Evolutionary conservation across 30 jellyfish, hydroid and myxozoan species (phyloP).

Genomic region (Cassiopea xamachana): DNA sequence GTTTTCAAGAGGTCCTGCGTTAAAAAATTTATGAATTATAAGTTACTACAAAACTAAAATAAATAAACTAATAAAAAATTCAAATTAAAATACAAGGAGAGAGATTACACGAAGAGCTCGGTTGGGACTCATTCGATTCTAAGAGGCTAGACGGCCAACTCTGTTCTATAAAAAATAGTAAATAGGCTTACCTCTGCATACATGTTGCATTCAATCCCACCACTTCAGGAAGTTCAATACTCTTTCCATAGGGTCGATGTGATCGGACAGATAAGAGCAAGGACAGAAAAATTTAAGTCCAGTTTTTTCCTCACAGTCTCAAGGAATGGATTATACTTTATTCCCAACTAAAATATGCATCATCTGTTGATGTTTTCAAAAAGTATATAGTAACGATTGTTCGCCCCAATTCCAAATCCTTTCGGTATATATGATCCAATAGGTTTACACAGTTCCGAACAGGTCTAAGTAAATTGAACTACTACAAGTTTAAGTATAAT

Average conservation of each 20-base stretch:
- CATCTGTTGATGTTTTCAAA: slow-evolving; percentile 29
- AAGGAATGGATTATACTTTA: not conserved
- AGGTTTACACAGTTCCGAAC: not conserved
- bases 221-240: not conserved
- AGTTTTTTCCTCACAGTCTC: slow-evolving; percentile 21
- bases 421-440: not conserved
- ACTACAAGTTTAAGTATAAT: not conserved
- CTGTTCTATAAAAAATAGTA: slow-evolving; percentile 4
- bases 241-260: not conserved
- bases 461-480: not conserved
- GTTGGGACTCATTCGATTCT: not conserved
- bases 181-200: slow-evolving; percentile 13
- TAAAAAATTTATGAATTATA: too few relatives aligned
- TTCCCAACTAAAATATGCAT: slow-evolving; percentile 27
- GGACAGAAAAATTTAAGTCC: too few relatives aligned
- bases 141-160: not conserved
- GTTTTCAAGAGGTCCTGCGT: too few relatives aligned
- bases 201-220: not conserved
- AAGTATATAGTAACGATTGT: not conserved
- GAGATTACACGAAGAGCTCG: not conserved
- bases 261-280: too few relatives aligned
- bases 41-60: too few relatives aligned
- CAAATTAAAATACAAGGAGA: too few relatives aligned
- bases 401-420: slow-evolving; percentile 6
- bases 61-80: too few relatives aligned